Conservation (phyloP, 2,113 vertebrate genomes). For the Ochotona curzoniae region DNA sequence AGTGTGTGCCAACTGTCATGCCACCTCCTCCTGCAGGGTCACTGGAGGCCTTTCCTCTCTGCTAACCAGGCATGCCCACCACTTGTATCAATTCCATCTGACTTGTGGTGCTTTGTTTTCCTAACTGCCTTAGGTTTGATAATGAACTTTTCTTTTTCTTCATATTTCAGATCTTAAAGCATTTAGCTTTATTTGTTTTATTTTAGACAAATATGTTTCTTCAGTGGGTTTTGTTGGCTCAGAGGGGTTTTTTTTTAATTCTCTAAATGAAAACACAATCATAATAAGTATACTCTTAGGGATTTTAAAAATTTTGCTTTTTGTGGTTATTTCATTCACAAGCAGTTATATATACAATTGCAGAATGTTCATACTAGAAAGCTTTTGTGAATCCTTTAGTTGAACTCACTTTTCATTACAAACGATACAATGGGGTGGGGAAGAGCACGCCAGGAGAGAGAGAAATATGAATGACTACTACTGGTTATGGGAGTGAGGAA, state of each 20-base stretch:
- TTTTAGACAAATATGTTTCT: neutral
- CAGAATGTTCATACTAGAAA: neutral
- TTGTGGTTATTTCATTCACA: slow-evolving; percentile 1
- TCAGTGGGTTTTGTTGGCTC: neutral
- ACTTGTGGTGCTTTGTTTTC: neutral
- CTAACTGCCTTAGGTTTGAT: neutral
- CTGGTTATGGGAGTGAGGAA: neutral
- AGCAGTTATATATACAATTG: slow-evolving; percentile 20
- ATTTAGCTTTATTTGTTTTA: neutral
- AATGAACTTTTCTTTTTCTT: neutral
- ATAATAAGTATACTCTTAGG: neutral
- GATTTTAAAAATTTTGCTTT: neutral
- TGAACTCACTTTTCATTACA: slow-evolving; percentile 11
- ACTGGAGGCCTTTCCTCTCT: neutral
- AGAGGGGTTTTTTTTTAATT: neutral
- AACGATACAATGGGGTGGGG: neutral
- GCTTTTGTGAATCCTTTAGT: neutral
- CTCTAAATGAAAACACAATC: neutral
- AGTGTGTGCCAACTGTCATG: too few relatives aligned
- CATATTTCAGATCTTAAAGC: neutral
- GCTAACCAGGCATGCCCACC: neutral
- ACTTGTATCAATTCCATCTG: neutral
- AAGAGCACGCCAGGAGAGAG: neutral
- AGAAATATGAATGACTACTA: neutral
- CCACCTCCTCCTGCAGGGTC: neutral